phyloP scores from a whole-genome alignment of 2,797 vertebrate genomes.

The Orestias chungarensis region DNA sequence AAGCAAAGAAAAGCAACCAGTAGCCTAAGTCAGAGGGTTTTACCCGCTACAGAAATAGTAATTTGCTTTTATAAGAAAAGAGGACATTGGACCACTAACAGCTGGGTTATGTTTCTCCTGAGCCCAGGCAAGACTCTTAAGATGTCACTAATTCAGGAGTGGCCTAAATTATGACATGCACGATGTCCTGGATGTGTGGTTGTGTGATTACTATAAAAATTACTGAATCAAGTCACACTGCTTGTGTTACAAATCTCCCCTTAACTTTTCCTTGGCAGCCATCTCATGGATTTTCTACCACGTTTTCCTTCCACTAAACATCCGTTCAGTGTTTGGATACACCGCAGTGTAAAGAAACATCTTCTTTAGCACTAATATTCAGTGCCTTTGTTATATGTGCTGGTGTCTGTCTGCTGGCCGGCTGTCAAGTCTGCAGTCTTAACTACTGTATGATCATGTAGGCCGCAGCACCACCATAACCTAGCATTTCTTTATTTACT shows the following conservation, averaged over 20 bases:
- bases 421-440: background rate
- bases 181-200: background rate
- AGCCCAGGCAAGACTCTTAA: background rate
- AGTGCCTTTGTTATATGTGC: background rate
- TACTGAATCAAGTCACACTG: background rate
- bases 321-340: background rate
- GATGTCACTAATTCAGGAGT: background rate
- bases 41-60: no score
- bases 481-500: background rate
- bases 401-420: background rate
- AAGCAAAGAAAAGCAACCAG: no score
- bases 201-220: background rate
- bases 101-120: background rate
- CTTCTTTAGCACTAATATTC: background rate
- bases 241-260: background rate
- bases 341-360: background rate
- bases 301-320: constrained; percentile 1
- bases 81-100: background rate
- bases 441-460: background rate
- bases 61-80: background rate
- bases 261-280: background rate
- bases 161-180: background rate
- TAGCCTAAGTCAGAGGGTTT: no score
- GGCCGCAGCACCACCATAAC: background rate
- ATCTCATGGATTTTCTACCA: background rate